Evolutionary conservation across 2,113 vertebrate genomes (phyloP), one percentile per base, ranked within the genome.

Genomic region (Engraulis encrasicolus): DNA sequence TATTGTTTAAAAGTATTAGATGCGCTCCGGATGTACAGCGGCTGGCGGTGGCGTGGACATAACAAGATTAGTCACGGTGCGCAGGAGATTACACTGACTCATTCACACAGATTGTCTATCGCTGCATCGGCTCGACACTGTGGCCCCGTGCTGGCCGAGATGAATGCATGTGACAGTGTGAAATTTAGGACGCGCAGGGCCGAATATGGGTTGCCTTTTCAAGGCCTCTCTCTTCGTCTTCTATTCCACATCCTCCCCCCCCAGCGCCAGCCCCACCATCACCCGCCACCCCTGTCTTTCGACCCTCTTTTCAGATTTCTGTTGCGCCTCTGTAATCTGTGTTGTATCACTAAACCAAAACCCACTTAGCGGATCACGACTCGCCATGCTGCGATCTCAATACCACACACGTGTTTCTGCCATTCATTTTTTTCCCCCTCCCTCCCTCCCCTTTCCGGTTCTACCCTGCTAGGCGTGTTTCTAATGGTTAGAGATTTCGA

Each of bases 51-150:
- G 86, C 58, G 89, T 85, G 54, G 20, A 31, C 18, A 23, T 85
- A 87, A 92, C 87, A 79, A 85, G 93, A 92, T 93, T 92, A 90
- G 92, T 91, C 89, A 91, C 88, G 89, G 90, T 52, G 88, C 80
- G 92, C n/a, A n/a, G 89, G 88, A 90, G 92, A 90, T 82, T 86
- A 88, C 82, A 17, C 66, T 80, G 84, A 87, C 86, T 81, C 86
- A 78, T 15, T 85, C 85, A 90, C 86, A 87, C 48, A 81, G 61
- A 86, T 82, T 6, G 79, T 81, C 87, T 79, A 48, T 79, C 82
- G 84, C 27, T 80, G 87, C 37, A 2, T 23, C 40, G 66, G 78
- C 54, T 78, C 78, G 18, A 81, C 79, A 12, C 80, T 87, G 27
- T 66, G 54, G 34, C 27, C 66, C 14, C 66, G 17, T 15, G 31